Percentiles rank a stretch among this genome's conserved stretches.
These are phyloP conservation scores for Albula goreensis DNA, from an alignment of 2,113 vertebrate genomes.

Conservation along the genomic window DNA sequence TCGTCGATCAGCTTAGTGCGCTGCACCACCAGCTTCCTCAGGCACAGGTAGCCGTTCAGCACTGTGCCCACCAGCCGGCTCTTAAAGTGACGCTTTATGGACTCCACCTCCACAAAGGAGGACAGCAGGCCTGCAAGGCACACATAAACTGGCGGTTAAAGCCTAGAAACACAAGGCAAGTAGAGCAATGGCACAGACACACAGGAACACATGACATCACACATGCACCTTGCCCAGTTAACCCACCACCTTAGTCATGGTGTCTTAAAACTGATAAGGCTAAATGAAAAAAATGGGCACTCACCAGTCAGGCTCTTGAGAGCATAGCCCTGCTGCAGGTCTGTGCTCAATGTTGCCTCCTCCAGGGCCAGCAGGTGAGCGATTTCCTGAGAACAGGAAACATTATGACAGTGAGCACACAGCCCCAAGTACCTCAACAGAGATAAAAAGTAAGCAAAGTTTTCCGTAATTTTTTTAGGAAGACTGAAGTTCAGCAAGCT, in stretches of 20 bases:
- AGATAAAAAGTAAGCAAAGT: no score
- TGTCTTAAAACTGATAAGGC: no score
- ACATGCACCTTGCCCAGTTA: no score
- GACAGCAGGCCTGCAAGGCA: constrained; percentile 83
- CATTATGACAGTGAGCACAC: neutral
- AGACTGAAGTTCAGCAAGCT: neutral
- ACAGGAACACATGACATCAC: neutral
- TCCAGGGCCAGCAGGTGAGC: constrained; percentile 93
- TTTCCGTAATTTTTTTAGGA: neutral
- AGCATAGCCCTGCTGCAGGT: constrained; percentile 95
- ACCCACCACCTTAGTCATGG: no score
- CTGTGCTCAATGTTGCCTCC: constrained; percentile 94
- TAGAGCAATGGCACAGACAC: neutral
- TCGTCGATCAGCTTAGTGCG: constrained; percentile 97
- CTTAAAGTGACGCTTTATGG: constrained; percentile 97
- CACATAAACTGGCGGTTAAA: neutral
- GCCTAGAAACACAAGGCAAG: no score
- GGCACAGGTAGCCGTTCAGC: constrained; percentile 93
- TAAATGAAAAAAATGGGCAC: neutral
- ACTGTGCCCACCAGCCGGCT: constrained; percentile 94
- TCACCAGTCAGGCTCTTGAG: constrained; percentile 96
- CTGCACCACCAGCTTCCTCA: constrained; percentile 94
- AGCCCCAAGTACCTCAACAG: neutral
- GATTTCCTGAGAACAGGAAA: constrained; percentile 80
- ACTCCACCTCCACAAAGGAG: constrained; percentile 97